These are phyloP conservation scores for Perca fluviatilis DNA, from an alignment of 2,113 vertebrate genomes.

Conservation along the genomic window DNA sequence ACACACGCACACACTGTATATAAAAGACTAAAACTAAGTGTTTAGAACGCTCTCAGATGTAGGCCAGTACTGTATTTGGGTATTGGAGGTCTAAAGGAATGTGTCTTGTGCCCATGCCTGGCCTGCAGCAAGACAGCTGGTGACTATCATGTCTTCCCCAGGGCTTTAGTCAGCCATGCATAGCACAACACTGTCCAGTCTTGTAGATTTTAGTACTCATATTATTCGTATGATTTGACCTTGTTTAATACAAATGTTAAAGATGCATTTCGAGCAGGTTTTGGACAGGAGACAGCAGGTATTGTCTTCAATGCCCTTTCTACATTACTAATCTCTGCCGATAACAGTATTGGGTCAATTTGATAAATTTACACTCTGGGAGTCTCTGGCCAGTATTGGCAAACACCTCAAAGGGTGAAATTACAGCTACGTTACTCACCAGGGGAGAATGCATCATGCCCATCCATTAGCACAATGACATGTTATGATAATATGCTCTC, in stretches of 20 bases:
- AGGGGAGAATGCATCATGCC: conserved; percentile 2
- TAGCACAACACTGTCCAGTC: conserved; percentile 15
- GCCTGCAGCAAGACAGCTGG: conserved; percentile 71
- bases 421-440: conserved; percentile 44
- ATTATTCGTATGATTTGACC: conserved; percentile 4
- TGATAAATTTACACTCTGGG: conserved; percentile 48
- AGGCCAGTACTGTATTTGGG: conserved; percentile 25
- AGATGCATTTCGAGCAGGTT: background rate
- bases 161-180: conserved; percentile 27
- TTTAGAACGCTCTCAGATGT: conserved; percentile 11
- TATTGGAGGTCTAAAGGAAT: conserved; percentile 54
- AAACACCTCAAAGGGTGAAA: conserved; percentile 40
- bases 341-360: conserved; percentile 58
- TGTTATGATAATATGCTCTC: conserved; percentile 50
- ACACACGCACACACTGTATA: too few species aligned
- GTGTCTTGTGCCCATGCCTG: conserved; percentile 43
- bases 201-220: background rate
- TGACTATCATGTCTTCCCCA: conserved; percentile 25
- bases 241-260: background rate
- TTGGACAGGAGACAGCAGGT: background rate
- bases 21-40: background rate
- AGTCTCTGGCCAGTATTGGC: conserved; percentile 42
- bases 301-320: conserved; percentile 20
- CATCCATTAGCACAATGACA: conserved; percentile 39
- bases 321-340: conserved; percentile 8